Evolutionary conservation across 1,140 invertebrate species (phyloP), one percentile per base, ranked within the genome.

Genomic region (Drosophila orena): DNA sequence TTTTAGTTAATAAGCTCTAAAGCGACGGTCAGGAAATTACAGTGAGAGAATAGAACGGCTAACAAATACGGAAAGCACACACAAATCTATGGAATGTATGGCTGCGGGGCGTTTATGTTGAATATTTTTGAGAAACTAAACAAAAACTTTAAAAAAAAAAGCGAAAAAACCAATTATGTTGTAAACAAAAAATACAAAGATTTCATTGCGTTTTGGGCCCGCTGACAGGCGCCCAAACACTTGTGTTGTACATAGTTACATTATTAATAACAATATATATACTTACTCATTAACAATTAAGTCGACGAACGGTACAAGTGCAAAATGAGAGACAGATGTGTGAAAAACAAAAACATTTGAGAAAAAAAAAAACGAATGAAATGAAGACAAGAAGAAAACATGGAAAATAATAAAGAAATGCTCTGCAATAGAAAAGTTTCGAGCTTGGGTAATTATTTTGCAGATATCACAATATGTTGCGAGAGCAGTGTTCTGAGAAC

Each of bases 331-430:
- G 52, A 72, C 30, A 65, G 68, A 73, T 61, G 64, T 70, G 64
- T 57, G 59, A 70, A 66, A 55, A 53, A 58, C 49, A 42, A 65
- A 52, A 64, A 62, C 44, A 60, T 71, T 72, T 70, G 49, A 72
- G 37, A 59, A 44, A 78, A 68, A 76, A n/a, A 68, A 72, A 78
- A 42, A n/a, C 20, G 34, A 53, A 80, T 76, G 27, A 64, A 75
- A 81, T 14, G 35, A 68, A 68, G 58, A 86, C 52, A 58, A 75
- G 56, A 86, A 24, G 55, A 79, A 57, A 83, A 73, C 72, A 79
- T 53, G 66, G 73, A 65, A 73, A 88, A 72, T 90, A 91, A 91
- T 91, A 91, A 91, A 91, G 86, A 88, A 91, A 85, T 86, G 85
- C 90, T 90, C 90, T 90, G 86, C 86, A 89, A 90, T 90, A 91